Base-by-base conservation (phyloP, 2,797 vertebrate genomes). In the Melanotaenia pygmaea region DNA sequence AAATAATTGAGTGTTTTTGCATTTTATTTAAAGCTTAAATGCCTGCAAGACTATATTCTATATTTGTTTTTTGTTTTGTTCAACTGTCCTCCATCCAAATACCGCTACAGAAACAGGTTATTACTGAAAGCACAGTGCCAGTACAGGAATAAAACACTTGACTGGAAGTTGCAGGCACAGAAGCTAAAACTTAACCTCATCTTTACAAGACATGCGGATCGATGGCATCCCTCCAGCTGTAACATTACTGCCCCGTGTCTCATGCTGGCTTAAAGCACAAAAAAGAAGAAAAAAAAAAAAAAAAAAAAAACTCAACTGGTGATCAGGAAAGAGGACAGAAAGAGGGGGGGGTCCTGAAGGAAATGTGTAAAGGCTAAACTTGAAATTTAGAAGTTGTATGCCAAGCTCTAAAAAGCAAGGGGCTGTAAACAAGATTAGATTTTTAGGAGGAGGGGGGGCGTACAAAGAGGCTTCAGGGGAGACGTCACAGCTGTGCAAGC, bases 91-190 rank as follows among this genome's bases (percentile, higher is more conserved):
- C 7, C 38, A 37, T 60, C 79, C 53, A 68, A 81, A 82, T 74
- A 16, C 81, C 40, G 64, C 77, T 78, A 75, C 65, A 68, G 63
- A 32, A 86, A 73, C 62, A 45, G 74, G 18, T 43, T 28, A 16
- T 28, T 54, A 28, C 51, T 54, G 51, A 5, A 26, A 12, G 26
- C 22, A 16, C 22, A 13, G 51, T 53, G 4, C 51, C 26, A 16
- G 79, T 63, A 65, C 70, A 69, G 72, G 37, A 67, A 56, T 34
- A 47, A 72, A 56, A 68, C 35, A 67, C 45, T 24, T 3, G 18
- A 77, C 38, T 54, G 61, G 60, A 80, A 83, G 64, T 59, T 78
- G 79, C 81, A 86, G 69, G 75, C 81, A 79, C 69, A 83, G 45
- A 71, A 35, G 74, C 73, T 38, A 20, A 57, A 51, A 70, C 76